Evolutionary conservation across 2,113 vertebrate species (phyloP).

Genomic region (Microcebus ravelobensis): DNA sequence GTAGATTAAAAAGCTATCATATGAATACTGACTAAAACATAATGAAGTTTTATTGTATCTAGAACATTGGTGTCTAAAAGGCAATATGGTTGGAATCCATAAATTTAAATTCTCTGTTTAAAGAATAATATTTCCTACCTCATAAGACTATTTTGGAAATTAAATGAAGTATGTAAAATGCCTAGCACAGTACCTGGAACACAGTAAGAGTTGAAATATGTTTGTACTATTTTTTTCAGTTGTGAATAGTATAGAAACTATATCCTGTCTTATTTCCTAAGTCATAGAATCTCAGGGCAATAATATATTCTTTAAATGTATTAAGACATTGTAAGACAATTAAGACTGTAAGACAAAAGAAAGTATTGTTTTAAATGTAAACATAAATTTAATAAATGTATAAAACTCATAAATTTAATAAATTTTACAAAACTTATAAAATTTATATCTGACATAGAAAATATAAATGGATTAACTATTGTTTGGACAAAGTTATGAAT

Average conservation of each 20-base stretch:
- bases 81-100: neutral
- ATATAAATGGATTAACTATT: neutral
- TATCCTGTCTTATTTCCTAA: neutral
- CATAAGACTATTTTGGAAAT: neutral
- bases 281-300: neutral
- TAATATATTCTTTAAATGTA: constrained; percentile 4
- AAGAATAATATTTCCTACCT: constrained; percentile 4
- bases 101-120: neutral
- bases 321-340: no score
- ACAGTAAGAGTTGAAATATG: neutral
- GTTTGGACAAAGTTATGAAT: neutral
- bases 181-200: neutral
- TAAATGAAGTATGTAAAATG: neutral
- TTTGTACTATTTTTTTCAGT: neutral
- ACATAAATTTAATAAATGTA: neutral
- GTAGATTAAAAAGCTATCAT: neutral
- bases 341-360: neutral
- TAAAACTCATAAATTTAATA: neutral
- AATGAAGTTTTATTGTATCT: neutral
- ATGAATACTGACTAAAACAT: neutral
- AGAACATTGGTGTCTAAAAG: neutral
- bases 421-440: neutral
- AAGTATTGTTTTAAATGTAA: neutral
- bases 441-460: neutral
- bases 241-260: neutral